These are phyloP conservation scores for Paratilapia polleni DNA, from an alignment of 2,113 vertebrate species.

Conservation along the genomic window DNA sequence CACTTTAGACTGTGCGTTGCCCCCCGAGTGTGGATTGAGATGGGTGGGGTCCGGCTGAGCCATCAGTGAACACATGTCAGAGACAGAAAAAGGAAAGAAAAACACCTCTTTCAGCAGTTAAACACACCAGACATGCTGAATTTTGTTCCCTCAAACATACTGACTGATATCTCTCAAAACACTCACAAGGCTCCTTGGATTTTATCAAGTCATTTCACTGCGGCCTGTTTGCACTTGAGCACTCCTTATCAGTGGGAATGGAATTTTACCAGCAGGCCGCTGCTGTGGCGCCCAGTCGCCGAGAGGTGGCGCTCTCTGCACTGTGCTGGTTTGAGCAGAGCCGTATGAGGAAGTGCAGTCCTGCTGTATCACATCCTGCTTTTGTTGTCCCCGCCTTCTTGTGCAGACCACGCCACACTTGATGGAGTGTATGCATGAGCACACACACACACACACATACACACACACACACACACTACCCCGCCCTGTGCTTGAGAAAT, in stretches of 20 bases:
- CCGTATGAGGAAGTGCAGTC: slow-evolving; percentile 50
- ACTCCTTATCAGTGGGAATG: slow-evolving; percentile 59
- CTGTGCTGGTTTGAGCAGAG: not conserved
- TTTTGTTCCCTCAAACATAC: not conserved
- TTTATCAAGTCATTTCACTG: slow-evolving; percentile 44
- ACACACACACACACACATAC: not conserved
- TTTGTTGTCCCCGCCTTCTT: slow-evolving; percentile 62
- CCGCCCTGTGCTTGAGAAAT: slow-evolving; percentile 51
- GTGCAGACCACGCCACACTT: slow-evolving; percentile 49
- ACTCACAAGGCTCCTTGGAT: slow-evolving; percentile 9
- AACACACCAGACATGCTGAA: not conserved
- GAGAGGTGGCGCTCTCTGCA: slow-evolving; percentile 59
- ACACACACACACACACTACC: not conserved
- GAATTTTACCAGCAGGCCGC: slow-evolving; percentile 74
- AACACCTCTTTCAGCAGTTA: not conserved
- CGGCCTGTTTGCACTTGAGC: slow-evolving; percentile 17
- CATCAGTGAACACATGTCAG: not conserved
- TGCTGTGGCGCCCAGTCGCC: rapidly evolving
- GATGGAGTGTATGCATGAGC: slow-evolving; percentile 28
- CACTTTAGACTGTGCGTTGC: not conserved
- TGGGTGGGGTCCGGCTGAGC: slow-evolving; percentile 56
- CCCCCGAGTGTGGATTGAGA: not conserved
- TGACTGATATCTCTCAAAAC: slow-evolving; percentile 34
- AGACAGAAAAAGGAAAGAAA: not conserved
- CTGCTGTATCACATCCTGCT: slow-evolving; percentile 73